These are phyloP conservation scores for Zingel zingel DNA, from an alignment of 2,113 vertebrate species.

Conservation along the genomic window DNA sequence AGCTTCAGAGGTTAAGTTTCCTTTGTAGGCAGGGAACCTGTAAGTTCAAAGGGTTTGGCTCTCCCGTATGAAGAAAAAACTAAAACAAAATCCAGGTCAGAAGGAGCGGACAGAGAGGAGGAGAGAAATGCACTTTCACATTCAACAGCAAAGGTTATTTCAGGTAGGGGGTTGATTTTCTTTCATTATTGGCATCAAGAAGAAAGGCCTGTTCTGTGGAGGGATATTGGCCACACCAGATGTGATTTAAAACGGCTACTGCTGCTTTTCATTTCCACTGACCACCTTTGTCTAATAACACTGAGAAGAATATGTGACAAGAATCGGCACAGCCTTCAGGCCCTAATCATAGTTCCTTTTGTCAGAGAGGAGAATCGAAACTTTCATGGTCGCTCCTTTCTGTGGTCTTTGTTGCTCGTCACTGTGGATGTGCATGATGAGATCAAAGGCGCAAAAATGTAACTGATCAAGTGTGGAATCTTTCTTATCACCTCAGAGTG, in stretches of 20 bases:
- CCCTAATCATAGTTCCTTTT: slow-evolving; percentile 64
- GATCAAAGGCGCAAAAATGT: slow-evolving; percentile 73
- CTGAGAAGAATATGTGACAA: slow-evolving; percentile 35
- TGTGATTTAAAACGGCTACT: slow-evolving; percentile 36
- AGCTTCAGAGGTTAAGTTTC: slow-evolving; percentile 58
- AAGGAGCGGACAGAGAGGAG: slow-evolving; percentile 40
- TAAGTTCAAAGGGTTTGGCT: slow-evolving; percentile 73
- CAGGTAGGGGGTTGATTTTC: slow-evolving; percentile 25
- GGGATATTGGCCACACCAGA: slow-evolving; percentile 15
- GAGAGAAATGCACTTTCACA: slow-evolving; percentile 56
- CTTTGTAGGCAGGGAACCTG: slow-evolving; percentile 63
- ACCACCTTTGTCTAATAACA: slow-evolving; percentile 45
- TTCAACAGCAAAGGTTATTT: slow-evolving; percentile 59
- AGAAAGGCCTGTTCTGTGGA: slow-evolving; percentile 28
- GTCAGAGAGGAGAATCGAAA: slow-evolving; percentile 41
- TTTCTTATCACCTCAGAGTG: slow-evolving; percentile 47
- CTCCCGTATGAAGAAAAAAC: slow-evolving; percentile 53
- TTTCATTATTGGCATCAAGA: slow-evolving; percentile 19
- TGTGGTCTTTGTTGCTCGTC: slow-evolving; percentile 43
- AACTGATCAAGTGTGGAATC: slow-evolving; percentile 66
- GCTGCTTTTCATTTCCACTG: slow-evolving; percentile 33
- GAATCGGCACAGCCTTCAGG: slow-evolving; percentile 43
- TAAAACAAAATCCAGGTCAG: slow-evolving; percentile 37
- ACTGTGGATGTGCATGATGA: slow-evolving; percentile 44
- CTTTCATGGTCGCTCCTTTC: slow-evolving; percentile 38